Evolutionary conservation across 1,140 invertebrate species (phyloP).

Genomic region (Gyrodactylus salaris): DNA sequence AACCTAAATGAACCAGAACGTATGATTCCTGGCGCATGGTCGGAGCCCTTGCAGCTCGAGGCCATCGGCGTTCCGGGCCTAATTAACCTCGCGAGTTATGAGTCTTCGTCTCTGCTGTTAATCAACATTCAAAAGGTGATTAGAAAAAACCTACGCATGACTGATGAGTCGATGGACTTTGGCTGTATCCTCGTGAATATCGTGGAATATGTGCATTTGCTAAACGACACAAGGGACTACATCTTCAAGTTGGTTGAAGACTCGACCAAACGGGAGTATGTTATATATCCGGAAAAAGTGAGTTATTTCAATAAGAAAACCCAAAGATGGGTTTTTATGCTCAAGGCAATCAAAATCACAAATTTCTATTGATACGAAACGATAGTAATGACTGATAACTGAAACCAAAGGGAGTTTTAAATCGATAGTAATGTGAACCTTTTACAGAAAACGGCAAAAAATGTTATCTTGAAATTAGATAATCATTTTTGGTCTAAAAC

Average conservation of each 20-base stretch:
- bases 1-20: no score
- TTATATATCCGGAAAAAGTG: neutral
- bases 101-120: neutral
- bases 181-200: neutral
- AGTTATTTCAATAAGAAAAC: neutral
- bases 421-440: no score
- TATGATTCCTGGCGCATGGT: neutral
- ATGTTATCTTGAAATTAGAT: no score
- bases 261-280: neutral
- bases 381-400: no score
- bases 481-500: no score
- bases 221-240: neutral
- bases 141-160: neutral
- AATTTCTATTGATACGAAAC: no score
- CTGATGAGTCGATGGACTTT: neutral
- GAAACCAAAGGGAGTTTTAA: no score
- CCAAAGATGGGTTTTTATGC: no score
- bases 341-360: no score
- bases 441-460: no score
- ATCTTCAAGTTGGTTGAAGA: neutral
- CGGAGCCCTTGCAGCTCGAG: neutral
- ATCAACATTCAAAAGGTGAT: neutral
- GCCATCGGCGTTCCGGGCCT: neutral
- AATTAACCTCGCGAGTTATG: neutral
- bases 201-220: neutral